Base-by-base conservation (phyloP, 2,888 invertebrate genomes). In the Microctonus aethiopoides region DNA sequence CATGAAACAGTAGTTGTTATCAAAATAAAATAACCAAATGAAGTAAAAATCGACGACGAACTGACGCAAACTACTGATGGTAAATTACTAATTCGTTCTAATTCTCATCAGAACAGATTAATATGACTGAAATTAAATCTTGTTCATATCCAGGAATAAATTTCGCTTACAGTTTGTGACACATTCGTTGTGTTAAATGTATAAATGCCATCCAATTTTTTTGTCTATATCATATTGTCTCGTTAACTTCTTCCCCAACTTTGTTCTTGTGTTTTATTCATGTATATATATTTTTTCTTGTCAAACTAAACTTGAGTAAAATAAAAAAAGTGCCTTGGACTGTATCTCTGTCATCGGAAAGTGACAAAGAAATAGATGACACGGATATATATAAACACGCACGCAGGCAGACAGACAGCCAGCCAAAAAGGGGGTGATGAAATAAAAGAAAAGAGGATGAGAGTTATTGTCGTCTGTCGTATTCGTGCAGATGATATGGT, bases 401-500 rank as follows among this genome's bases (percentile, higher is more conserved):
- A 39, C 39, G 39, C 16, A 16, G 16, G 16, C 36, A 36, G 7
- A 10, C 46, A 46, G 24, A 22, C 13, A 54, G 11, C 3, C n/a
- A 10, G 39, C 41, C 61, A 34, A 26, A 26, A 63, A 51, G 69
- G 34, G 29, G 32, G 70, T 46, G 22, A 51, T 59, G 56, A 20
- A 32, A 57, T 29, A n/a, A 57, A 59, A 66, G 57, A 46, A 39
- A 24, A 16, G 26, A 41, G 56, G 41, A 24, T 22, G 16, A 56
- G 24, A 34, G 36, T 39, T 26, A 34, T 46, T 57, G 64, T 56
- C 22, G 36, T 66, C 36, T 36, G 46, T 56, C 26, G 56, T 63
- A 68, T 72, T 66, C 70, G 20, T 54, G 62, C 7, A 41, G 26
- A 62, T 29, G 39, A n/a, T 6, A 20, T 24, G 6, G 41, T 20